Percentiles rank a stretch among this genome's conserved stretches.
phyloP scores from a whole-genome alignment of 2,888 invertebrate species.

The Heliconius aoede region DNA sequence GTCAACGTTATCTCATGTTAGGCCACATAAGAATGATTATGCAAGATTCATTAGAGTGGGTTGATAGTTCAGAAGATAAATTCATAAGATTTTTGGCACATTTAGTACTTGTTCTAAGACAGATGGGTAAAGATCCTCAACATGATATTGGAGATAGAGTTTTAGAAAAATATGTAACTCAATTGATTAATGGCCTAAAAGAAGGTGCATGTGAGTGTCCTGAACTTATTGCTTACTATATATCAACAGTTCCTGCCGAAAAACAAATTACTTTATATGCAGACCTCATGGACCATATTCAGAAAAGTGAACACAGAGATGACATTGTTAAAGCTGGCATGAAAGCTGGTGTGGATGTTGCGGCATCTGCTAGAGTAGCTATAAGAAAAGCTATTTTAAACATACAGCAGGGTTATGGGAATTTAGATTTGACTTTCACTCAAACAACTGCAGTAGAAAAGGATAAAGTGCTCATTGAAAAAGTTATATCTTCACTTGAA shows the following conservation, averaged over 20 bases:
- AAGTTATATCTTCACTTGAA: constrained; percentile 86
- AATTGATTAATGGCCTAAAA: constrained; percentile 84
- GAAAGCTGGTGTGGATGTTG: constrained; percentile 91
- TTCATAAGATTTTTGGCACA: constrained; percentile 93
- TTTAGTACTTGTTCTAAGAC: constrained; percentile 91
- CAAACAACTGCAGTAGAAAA: constrained; percentile 86
- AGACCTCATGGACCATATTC: constrained; percentile 87
- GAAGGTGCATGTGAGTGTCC: constrained; percentile 86
- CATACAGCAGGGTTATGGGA: constrained; percentile 77
- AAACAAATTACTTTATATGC: constrained; percentile 85
- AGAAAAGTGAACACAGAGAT: constrained; percentile 85
- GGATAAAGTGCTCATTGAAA: constrained; percentile 71
- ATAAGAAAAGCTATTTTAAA: constrained; percentile 88
- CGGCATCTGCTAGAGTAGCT: constrained; percentile 91
- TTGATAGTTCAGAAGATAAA: constrained; percentile 80
- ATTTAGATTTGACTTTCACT: constrained; percentile 84
- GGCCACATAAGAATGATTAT: constrained; percentile 90
- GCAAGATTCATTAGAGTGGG: constrained; percentile 87
- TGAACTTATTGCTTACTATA: constrained; percentile 92
- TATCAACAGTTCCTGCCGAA: constrained; percentile 87
- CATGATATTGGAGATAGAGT: constrained; percentile 90
- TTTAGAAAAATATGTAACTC: constrained; percentile 88
- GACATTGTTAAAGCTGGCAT: constrained; percentile 88
- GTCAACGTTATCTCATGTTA: constrained; percentile 93
- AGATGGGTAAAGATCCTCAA: constrained; percentile 88